Evolutionary conservation across 1,140 invertebrate species (phyloP).

Genomic region (Oppia nitens): DNA sequence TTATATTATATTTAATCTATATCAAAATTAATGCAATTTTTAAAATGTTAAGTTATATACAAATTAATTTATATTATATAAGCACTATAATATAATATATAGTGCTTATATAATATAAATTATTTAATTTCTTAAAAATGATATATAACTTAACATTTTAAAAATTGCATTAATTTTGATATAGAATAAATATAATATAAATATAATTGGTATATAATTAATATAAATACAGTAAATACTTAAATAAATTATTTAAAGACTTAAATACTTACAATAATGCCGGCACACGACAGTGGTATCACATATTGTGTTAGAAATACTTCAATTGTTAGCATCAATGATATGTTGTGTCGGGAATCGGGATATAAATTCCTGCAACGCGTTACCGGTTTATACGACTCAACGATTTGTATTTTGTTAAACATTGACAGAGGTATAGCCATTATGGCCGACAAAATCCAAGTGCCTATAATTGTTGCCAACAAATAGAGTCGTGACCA

Average conservation of each 20-base stretch:
- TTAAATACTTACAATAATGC: not conserved
- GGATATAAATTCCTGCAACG: slow-evolving; percentile 2
- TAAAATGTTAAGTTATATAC: not conserved
- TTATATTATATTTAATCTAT: not conserved
- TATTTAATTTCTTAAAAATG: not conserved
- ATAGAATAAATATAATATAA: not conserved
- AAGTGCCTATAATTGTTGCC: slow-evolving; percentile 61
- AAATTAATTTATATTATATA: not conserved
- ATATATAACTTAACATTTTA: not conserved
- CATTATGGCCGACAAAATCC: slow-evolving; percentile 65
- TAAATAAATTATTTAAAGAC: not conserved
- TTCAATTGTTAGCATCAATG: not conserved
- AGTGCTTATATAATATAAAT: not conserved
- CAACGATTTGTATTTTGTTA: slow-evolving; percentile 19
- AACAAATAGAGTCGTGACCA: not conserved
- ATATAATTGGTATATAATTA: not conserved
- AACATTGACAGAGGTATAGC: slow-evolving; percentile 84
- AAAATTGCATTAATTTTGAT: not conserved
- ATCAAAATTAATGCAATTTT: not conserved
- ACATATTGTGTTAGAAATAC: not conserved
- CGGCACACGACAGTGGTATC: not conserved
- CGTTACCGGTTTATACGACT: not conserved
- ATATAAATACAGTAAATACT: not conserved
- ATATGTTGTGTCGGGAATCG: not conserved
- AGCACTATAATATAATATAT: too few species aligned